These are phyloP conservation scores for Chascanopsetta lugubris DNA, from an alignment of 2,113 vertebrate genomes.

Conservation along the genomic window DNA sequence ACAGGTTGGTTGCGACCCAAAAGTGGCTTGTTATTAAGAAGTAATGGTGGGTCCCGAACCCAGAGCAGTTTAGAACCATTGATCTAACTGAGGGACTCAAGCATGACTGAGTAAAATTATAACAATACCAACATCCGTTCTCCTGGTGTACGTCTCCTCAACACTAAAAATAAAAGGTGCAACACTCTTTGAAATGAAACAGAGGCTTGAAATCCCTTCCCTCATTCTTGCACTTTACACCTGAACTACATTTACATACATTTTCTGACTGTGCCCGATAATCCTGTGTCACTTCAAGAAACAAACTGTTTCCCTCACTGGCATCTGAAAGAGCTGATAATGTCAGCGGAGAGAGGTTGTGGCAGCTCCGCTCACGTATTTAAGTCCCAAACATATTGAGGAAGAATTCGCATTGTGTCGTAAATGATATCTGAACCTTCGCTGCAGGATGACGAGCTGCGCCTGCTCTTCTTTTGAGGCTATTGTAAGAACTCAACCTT, in stretches of 20 bases:
- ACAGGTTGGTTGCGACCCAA: no score
- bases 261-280: conserved; percentile 20
- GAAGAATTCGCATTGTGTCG: conserved; percentile 14
- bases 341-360: conserved; percentile 23
- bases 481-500: conserved; percentile 30
- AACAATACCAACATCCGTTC: neutral
- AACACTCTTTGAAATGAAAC: conserved; percentile 21
- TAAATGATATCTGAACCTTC: conserved; percentile 26
- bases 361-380: neutral
- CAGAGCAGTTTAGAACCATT: no score
- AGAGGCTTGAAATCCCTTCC: conserved; percentile 6
- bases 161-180: neutral
- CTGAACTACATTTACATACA: conserved; percentile 19
- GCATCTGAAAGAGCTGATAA: conserved; percentile 35
- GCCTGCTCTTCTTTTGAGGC: conserved; percentile 18
- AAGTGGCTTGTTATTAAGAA: no score
- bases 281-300: conserved; percentile 20
- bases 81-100: neutral
- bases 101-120: neutral
- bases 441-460: conserved; percentile 23
- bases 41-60: no score
- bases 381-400: conserved; percentile 27
- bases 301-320: conserved; percentile 21
- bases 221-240: conserved; percentile 18
- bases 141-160: conserved; percentile 1